A percentile compares a stretch with the other conserved stretches of the same genome.
phyloP scores from a whole-genome alignment of 2,797 vertebrate genomes.

The Chelon labrosus region DNA sequence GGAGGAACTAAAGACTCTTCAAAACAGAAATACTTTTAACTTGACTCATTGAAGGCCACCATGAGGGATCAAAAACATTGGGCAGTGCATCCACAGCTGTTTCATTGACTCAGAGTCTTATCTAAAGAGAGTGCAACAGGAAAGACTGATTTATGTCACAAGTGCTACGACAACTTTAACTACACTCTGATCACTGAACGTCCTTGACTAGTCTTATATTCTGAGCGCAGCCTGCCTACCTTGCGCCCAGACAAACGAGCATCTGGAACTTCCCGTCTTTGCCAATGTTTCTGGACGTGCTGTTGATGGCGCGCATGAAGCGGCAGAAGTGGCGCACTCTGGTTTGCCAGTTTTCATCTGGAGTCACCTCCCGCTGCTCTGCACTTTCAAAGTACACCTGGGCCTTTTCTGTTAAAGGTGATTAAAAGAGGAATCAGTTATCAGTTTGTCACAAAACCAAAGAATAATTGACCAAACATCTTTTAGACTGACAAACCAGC shows the following conservation, averaged over 20 bases:
- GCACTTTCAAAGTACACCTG: slow-evolving; percentile 96
- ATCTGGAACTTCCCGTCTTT: slow-evolving; percentile 99
- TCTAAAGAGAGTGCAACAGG: not conserved
- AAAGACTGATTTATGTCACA: too few relatives aligned
- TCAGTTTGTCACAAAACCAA: not conserved
- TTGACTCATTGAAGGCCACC: slow-evolving; percentile 14
- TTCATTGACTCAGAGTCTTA: not conserved
- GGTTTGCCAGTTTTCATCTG: slow-evolving; percentile 96
- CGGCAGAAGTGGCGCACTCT: slow-evolving; percentile 95
- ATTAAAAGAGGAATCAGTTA: slow-evolving; percentile 1
- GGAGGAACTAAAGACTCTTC: not conserved
- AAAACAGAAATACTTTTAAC: not conserved
- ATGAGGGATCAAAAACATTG: not conserved
- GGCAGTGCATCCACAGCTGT: not conserved
- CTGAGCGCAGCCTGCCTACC: slow-evolving; percentile 80
- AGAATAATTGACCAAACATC: not conserved
- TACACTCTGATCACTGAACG: not conserved
- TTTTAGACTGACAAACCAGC: not conserved
- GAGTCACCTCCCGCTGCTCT: slow-evolving; percentile 89
- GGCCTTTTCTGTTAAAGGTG: slow-evolving; percentile 91
- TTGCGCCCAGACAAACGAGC: slow-evolving; percentile 98
- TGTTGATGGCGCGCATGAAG: slow-evolving; percentile 96
- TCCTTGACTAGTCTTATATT: not conserved
- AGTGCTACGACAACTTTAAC: too few relatives aligned
- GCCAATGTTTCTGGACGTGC: slow-evolving; percentile 95